Conservation (phyloP, 30 jellyfish, hydroid and myxozoan genomes). For the Rhopilema esculentum region DNA sequence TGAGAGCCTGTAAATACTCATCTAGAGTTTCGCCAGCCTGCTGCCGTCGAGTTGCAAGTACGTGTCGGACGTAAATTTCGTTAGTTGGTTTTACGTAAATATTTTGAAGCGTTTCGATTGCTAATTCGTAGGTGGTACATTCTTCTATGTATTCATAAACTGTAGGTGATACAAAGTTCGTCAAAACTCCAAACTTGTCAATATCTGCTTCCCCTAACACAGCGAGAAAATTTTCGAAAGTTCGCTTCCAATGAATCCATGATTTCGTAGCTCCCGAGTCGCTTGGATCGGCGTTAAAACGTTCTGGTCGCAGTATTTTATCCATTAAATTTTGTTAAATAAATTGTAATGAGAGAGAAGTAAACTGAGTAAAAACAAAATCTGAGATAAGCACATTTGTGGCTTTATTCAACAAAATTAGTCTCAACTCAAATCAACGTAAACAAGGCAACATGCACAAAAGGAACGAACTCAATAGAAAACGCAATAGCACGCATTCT, state of each 20-base stretch:
- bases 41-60: constrained; percentile 59
- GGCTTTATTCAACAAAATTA: no score
- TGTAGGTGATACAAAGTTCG: no score
- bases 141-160: constrained; percentile 7
- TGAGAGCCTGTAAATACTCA: constrained; percentile 56
- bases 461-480: no score
- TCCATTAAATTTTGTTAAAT: constrained; percentile 23
- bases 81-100: constrained; percentile 30
- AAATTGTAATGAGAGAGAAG: constrained; percentile 2
- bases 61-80: constrained; percentile 26
- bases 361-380: no score
- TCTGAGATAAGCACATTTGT: no score
- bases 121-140: constrained; percentile 56
- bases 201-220: neutral
- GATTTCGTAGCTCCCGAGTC: constrained; percentile 36
- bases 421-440: no score
- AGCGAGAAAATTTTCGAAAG: constrained; percentile 19
- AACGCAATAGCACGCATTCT: no score
- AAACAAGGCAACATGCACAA: no score
- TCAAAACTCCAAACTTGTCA: no score
- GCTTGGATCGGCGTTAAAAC: constrained; percentile 30
- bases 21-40: constrained; percentile 55
- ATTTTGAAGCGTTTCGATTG: constrained; percentile 19
- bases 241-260: constrained; percentile 55
- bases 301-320: constrained; percentile 20